Evolutionary conservation across 1,140 invertebrate species (phyloP).

Genomic region (Danaus melanippus): DNA sequence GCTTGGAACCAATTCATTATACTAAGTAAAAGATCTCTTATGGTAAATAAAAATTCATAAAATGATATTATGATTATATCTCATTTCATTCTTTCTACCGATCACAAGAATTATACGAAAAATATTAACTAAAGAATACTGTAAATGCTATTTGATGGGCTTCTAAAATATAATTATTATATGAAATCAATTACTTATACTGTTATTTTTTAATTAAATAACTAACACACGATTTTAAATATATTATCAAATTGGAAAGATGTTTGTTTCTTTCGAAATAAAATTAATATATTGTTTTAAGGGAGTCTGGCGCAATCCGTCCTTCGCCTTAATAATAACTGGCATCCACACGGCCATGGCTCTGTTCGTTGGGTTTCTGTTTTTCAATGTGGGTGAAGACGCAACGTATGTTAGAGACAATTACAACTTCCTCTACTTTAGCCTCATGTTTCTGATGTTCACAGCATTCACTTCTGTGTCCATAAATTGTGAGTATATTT

Average conservation of each 20-base stretch:
- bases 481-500: slow-evolving; percentile 84
- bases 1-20: slow-evolving; percentile 52
- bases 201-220: too few relatives aligned
- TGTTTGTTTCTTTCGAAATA: too few relatives aligned
- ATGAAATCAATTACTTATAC: too few relatives aligned
- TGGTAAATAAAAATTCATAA: slow-evolving; percentile 35
- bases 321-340: slow-evolving; percentile 79
- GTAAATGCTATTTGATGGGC: too few relatives aligned
- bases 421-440: slow-evolving; percentile 85
- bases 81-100: too few relatives aligned
- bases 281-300: slow-evolving; percentile 13
- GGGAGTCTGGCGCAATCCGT: slow-evolving; percentile 48
- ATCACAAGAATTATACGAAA: too few relatives aligned
- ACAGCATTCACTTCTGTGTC: slow-evolving; percentile 89
- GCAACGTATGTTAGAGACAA: slow-evolving; percentile 82
- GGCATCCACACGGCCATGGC: slow-evolving; percentile 84
- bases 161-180: too few relatives aligned
- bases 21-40: slow-evolving; percentile 46
- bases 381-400: slow-evolving; percentile 86
- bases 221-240: too few relatives aligned
- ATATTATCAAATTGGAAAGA: too few relatives aligned
- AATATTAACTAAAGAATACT: too few relatives aligned
- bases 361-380: slow-evolving; percentile 84
- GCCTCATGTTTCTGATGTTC: slow-evolving; percentile 89
- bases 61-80: background rate